Evolutionary conservation across 2,797 vertebrate species (phyloP).

Genomic region (Xenops minutus): DNA sequence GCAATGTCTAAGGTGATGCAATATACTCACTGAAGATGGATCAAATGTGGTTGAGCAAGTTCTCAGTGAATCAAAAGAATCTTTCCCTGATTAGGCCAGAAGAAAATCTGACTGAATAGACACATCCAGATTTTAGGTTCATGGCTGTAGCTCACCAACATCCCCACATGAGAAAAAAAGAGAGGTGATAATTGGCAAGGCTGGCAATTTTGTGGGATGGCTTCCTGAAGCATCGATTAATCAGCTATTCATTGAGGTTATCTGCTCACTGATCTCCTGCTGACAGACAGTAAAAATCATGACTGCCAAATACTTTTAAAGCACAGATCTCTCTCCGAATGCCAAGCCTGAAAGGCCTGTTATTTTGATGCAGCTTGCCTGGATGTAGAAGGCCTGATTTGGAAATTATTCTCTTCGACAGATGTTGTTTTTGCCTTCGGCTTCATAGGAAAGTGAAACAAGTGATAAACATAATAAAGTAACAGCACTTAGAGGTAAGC

Average conservation of each 20-base stretch:
- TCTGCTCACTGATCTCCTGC: slow-evolving; percentile 25
- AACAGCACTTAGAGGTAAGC: slow-evolving; percentile 25
- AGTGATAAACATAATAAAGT: slow-evolving; percentile 29
- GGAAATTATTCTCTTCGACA: slow-evolving; percentile 27
- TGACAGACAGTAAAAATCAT: slow-evolving; percentile 17
- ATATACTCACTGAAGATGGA: not conserved
- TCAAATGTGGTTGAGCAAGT: not conserved
- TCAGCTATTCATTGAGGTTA: slow-evolving; percentile 10
- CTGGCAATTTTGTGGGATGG: not conserved
- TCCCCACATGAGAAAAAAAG: not conserved
- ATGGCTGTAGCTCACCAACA: not conserved
- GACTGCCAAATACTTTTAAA: slow-evolving; percentile 21
- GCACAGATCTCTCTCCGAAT: not conserved
- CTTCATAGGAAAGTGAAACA: slow-evolving; percentile 23
- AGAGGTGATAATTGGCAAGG: not conserved
- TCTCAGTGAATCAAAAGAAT: not conserved
- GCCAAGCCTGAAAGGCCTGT: slow-evolving; percentile 51
- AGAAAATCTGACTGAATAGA: not conserved
- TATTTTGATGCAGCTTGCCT: slow-evolving; percentile 42
- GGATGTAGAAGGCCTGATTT: not conserved
- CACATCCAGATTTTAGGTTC: not conserved
- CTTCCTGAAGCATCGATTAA: not conserved
- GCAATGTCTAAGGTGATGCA: not conserved
- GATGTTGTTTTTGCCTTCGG: slow-evolving; percentile 31
- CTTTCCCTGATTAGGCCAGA: not conserved